Base-by-base conservation (phyloP, 2,888 invertebrate genomes). In the Trachelus stipa region DNA sequence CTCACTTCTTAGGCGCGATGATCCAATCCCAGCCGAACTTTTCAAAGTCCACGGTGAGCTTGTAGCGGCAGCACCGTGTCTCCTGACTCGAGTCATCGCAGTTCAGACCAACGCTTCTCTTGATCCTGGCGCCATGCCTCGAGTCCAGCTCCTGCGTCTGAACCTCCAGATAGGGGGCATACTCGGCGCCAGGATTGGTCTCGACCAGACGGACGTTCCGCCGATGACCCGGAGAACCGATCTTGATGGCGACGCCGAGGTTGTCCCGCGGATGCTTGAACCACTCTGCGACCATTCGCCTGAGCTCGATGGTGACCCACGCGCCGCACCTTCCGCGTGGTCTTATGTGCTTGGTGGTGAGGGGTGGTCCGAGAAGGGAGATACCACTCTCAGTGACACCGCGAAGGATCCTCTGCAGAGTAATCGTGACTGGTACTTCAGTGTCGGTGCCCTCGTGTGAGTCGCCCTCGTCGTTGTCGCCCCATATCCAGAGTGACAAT, bases 11-110 rank as follows among this genome's bases (percentile, higher is more conserved):
- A 0, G 99, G 99, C 0, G 98, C 98, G 79, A 99, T 97, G 87
- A 99, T 97, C 96, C 98, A 99, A 90, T 98, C 97, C 98, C 98
- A 99, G 35, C 98, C 98, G 90, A 99, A 98, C 88, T 96, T 95
- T 85, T 97, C 96, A 91, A 99, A 99, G 93, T 98, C 97, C 30
- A 99, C 97, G 23, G 95, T 95, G 73, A 99, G 93, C 0, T 98
- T 98, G 92, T 98, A 98, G 6, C 98, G 95, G 90, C 99, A 99
- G 92, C 99, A 99, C 73, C 97, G 94, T 37, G 95, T 94, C 88
- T 98, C 97, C 84, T 95, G 93, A 12, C 95, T 95, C 84, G 94
- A 94, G 86, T 97, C 97, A 78, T 96, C 95, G 92, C 98, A 98
- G 90, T 96, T 96, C 88, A 97, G 93, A 34, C 96, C 96, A 77